Evolutionary conservation across 2,888 invertebrate genomes (phyloP).

Genomic region (Miltochrista miniata): DNA sequence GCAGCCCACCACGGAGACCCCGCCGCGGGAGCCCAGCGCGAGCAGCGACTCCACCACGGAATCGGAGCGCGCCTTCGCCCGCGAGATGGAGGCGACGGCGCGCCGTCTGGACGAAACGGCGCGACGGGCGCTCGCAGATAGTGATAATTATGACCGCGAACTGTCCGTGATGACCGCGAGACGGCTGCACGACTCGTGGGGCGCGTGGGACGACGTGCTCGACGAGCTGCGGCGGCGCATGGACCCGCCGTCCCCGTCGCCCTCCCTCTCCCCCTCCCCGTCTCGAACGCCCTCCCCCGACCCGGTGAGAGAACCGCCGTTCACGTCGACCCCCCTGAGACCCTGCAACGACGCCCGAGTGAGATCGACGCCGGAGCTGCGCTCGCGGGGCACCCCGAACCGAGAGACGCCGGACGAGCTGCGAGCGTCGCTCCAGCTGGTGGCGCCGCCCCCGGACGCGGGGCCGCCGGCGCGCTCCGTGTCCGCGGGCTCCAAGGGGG

Average conservation of each 20-base stretch:
- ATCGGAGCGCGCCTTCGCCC: conserved; percentile 72
- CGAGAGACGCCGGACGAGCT: conserved; percentile 79
- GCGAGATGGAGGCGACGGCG: conserved; percentile 77
- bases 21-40: conserved; percentile 71
- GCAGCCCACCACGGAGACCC: conserved; percentile 48
- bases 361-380: conserved; percentile 85
- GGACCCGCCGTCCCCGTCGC: conserved; percentile 65
- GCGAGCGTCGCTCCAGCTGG: conserved; percentile 81
- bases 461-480: conserved; percentile 71
- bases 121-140: conserved; percentile 73
- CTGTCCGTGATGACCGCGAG: conserved; percentile 82
- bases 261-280: conserved; percentile 51
- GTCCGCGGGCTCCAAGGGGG: conserved; percentile 84
- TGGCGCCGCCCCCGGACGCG: conserved; percentile 64
- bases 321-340: conserved; percentile 85
- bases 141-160: conserved; percentile 82
- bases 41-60: conserved; percentile 78
- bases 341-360: conserved; percentile 68
- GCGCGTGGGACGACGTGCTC: conserved; percentile 78
- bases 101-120: conserved; percentile 72
- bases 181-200: conserved; percentile 77
- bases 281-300: conserved; percentile 74
- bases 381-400: conserved; percentile 68
- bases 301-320: conserved; percentile 71
- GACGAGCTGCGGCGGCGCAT: conserved; percentile 73